Conservation (phyloP, 1,140 invertebrate species). For the Drosophila jambulina region DNA sequence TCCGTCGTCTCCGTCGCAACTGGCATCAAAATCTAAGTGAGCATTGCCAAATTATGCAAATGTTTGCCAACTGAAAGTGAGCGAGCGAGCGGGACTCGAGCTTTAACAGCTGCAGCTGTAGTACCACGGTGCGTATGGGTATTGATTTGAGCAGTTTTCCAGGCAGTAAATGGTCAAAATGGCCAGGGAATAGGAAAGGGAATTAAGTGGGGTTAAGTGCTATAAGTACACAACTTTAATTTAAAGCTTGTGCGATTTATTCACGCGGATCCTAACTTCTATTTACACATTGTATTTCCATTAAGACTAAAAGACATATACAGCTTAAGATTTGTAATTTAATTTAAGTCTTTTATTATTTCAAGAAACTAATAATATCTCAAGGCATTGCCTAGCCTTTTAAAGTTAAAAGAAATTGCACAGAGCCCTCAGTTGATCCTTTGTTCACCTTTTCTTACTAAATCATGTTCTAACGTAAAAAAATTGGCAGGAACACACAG, state of each 20-base stretch:
- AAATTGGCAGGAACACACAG: constrained; percentile 17
- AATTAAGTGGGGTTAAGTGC: not conserved
- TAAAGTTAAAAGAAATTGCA: not conserved
- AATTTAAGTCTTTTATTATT: too few species aligned
- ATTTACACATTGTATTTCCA: too few species aligned
- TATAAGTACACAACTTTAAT: too few species aligned
- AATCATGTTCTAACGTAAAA: constrained; percentile 3
- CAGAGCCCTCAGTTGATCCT: not conserved
- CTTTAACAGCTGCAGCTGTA: constrained; percentile 27
- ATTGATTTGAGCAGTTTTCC: constrained; percentile 54
- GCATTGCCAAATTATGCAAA: constrained; percentile 80
- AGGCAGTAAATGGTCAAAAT: not conserved
- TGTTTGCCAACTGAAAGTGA: constrained; percentile 58
- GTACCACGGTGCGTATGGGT: constrained; percentile 70
- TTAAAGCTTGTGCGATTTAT: too few species aligned
- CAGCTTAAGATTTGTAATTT: too few species aligned
- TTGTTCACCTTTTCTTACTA: not conserved
- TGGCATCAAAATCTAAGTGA: constrained; percentile 66
- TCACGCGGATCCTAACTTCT: too few species aligned
- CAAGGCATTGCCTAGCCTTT: not conserved
- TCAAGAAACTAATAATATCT: too few species aligned
- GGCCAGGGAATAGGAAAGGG: not conserved
- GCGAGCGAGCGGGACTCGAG: constrained; percentile 20
- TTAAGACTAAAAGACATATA: too few species aligned
- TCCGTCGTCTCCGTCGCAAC: constrained; percentile 24